phyloP scores from a whole-genome alignment of 2,113 vertebrate species.

The Otocyon megalotis region DNA sequence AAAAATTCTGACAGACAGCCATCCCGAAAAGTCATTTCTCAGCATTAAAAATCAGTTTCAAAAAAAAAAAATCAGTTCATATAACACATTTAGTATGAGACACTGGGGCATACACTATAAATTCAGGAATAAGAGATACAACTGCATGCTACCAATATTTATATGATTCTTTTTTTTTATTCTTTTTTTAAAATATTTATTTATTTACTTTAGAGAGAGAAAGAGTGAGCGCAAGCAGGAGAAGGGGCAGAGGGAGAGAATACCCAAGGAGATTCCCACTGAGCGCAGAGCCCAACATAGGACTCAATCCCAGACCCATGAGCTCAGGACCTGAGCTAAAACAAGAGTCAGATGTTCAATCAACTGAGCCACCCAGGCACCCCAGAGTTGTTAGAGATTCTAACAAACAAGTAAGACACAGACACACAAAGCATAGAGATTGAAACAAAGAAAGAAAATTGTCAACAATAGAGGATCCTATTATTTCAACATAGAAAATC shows the following conservation, averaged over 20 bases:
- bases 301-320: background rate
- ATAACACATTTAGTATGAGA: background rate
- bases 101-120: background rate
- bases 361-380: background rate
- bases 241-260: background rate
- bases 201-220: background rate
- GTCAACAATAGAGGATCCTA: background rate
- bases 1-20: no score
- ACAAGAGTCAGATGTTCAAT: background rate
- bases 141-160: background rate
- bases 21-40: no score
- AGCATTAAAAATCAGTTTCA: no score
- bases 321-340: background rate
- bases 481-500: constrained; percentile 17
- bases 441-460: background rate
- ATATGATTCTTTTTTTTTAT: background rate
- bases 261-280: background rate
- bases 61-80: no score
- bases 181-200: background rate
- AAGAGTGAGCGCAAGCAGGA: background rate
- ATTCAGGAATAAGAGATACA: background rate
- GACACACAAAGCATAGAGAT: background rate
- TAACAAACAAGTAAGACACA: background rate
- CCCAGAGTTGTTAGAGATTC: background rate
- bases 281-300: background rate